phyloP scores from a whole-genome alignment of 2,113 vertebrate species.

The Takifugu bimaculatus region DNA sequence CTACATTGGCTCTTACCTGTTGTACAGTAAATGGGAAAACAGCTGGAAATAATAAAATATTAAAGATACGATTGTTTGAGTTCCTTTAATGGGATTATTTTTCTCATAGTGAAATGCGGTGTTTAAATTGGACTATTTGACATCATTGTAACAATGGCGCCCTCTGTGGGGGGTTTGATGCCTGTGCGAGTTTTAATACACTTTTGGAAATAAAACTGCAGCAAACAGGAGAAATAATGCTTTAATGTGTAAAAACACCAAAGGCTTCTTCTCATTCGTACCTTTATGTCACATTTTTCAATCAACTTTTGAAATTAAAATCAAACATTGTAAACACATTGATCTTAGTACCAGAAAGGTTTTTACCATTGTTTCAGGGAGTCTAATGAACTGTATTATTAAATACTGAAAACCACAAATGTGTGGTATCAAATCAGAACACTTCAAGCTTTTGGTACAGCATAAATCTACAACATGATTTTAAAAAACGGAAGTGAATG shows the following conservation, averaged over 20 bases:
- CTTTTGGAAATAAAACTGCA: neutral
- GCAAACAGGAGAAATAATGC: neutral
- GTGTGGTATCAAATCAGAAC: neutral
- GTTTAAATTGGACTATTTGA: neutral
- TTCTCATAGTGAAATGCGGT: neutral
- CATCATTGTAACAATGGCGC: constrained; percentile 32
- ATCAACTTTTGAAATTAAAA: neutral
- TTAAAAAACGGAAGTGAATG: neutral
- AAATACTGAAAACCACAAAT: too few species aligned
- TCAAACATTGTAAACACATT: constrained; percentile 29
- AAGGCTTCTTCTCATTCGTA: neutral
- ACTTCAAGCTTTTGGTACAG: constrained; percentile 22
- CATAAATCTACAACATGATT: neutral
- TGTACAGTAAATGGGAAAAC: constrained; percentile 69
- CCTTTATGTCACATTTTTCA: neutral
- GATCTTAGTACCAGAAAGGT: neutral
- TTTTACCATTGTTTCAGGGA: neutral
- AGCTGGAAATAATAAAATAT: constrained; percentile 65
- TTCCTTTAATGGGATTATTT: neutral
- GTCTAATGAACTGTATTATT: neutral
- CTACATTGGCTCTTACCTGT: constrained; percentile 48
- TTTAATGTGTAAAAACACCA: constrained; percentile 17
- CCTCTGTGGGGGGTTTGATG: constrained; percentile 52
- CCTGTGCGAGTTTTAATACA: neutral
- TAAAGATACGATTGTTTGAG: constrained; percentile 11